Evolutionary conservation across 2,797 vertebrate species (phyloP).

Genomic region (Carduelis carduelis): DNA sequence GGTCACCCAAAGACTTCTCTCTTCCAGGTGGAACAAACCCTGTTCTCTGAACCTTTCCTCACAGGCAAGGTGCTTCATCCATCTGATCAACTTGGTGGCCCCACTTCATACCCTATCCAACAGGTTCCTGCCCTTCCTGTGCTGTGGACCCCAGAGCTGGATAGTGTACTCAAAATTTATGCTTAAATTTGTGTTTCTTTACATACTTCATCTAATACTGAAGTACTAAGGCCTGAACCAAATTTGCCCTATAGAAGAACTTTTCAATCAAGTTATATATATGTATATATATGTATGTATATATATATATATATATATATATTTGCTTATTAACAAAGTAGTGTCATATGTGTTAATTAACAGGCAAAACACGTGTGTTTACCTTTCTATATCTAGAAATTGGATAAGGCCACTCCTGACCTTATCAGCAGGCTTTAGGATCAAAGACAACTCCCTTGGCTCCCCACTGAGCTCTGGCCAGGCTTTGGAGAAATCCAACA

Average conservation of each 20-base stretch:
- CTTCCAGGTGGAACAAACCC: not conserved
- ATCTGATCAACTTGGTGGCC: not conserved
- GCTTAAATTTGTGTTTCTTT: not conserved
- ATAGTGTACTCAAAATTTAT: not conserved
- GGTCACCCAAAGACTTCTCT: not conserved
- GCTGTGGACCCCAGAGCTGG: not conserved
- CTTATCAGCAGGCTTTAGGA: not conserved
- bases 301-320: too few relatives aligned
- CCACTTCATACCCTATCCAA: accelerated
- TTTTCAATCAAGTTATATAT: not conserved
- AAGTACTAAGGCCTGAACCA: not conserved
- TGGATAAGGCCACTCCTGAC: not conserved
- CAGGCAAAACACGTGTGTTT: not conserved
- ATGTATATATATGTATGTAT: too few relatives aligned
- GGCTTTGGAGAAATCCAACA: not conserved
- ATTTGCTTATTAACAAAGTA: accelerated
- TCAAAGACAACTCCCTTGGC: not conserved
- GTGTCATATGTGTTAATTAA: not conserved
- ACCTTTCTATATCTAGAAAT: not conserved
- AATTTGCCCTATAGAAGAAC: not conserved
- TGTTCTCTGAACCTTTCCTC: not conserved
- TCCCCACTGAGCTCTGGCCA: not conserved
- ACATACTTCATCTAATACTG: not conserved
- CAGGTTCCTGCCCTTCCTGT: not conserved
- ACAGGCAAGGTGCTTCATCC: not conserved